phyloP scores from a whole-genome alignment of 2,888 invertebrate species.

The Resseliella maxima region DNA sequence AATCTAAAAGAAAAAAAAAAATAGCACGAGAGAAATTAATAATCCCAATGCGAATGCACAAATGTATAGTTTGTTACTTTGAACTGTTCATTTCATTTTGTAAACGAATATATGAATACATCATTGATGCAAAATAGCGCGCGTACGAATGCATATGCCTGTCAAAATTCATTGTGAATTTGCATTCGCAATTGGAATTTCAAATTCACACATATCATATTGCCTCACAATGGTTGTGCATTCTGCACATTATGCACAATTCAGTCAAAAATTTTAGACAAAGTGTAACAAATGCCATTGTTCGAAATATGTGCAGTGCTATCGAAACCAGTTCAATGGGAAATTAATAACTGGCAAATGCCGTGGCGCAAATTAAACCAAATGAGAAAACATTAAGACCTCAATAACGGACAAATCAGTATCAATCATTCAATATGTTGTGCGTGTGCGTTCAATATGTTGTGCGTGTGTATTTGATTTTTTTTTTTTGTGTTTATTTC shows the following conservation, averaged over 20 bases:
- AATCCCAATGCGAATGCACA: neutral
- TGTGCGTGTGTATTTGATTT: too few relatives aligned
- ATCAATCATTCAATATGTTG: too few relatives aligned
- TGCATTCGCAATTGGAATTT: neutral
- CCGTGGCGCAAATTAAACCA: neutral
- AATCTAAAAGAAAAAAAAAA: too few relatives aligned
- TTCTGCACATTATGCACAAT: neutral
- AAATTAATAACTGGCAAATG: slow-evolving; percentile 1
- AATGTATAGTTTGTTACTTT: neutral
- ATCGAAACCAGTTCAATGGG: slow-evolving; percentile 1
- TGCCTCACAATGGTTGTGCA: neutral
- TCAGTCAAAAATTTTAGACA: neutral
- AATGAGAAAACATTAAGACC: neutral
- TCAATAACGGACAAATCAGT: too few relatives aligned
- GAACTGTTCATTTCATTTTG: neutral
- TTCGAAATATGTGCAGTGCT: neutral
- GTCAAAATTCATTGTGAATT: neutral
- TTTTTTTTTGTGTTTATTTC: too few relatives aligned
- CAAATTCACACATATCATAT: neutral
- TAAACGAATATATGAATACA: neutral
- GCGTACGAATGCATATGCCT: neutral
- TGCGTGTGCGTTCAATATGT: too few relatives aligned
- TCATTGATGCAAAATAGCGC: neutral
- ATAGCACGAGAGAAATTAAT: neutral
- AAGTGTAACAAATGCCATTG: neutral